phyloP scores from a whole-genome alignment of 2,797 vertebrate species.

The Podarcis lilfordi region DNA sequence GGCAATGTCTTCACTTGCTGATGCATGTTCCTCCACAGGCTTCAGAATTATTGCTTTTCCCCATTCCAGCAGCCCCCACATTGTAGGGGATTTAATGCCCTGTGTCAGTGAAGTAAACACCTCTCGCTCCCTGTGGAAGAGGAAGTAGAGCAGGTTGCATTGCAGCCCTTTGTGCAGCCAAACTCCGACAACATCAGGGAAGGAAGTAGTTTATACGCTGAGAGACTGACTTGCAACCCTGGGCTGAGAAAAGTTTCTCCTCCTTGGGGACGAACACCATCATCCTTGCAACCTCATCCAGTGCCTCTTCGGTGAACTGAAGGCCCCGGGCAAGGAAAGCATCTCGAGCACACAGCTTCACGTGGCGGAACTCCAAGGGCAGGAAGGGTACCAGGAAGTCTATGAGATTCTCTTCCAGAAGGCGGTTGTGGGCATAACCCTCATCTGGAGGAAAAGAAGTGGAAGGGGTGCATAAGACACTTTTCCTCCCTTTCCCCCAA shows the following conservation, averaged over 20 bases:
- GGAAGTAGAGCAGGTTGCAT: not conserved
- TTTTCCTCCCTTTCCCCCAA: not conserved
- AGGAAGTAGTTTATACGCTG: constrained; percentile 94
- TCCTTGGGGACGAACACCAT: constrained; percentile 93
- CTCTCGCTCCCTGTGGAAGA: not conserved
- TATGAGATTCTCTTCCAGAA: constrained; percentile 88
- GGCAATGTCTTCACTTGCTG: not conserved
- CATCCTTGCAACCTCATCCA: constrained; percentile 89
- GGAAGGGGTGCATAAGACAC: constrained; percentile 1
- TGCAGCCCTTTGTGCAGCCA: not conserved
- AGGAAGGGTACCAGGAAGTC: constrained; percentile 93
- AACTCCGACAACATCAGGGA: constrained; percentile 74
- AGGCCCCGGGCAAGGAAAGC: constrained; percentile 86
- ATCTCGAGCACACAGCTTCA: constrained; percentile 89
- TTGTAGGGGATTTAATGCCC: fast-evolving
- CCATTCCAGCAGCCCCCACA: not conserved
- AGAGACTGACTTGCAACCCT: constrained; percentile 94
- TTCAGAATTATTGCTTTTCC: not conserved
- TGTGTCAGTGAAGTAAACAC: not conserved
- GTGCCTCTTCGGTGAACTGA: constrained; percentile 79
- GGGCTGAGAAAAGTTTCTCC: constrained; percentile 91
- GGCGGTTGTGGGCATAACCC: constrained; percentile 84
- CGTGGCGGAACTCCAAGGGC: constrained; percentile 90
- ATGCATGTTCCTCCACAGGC: not conserved
- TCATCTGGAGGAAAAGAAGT: constrained; percentile 68